Evolutionary conservation across 2,797 vertebrate genomes (phyloP).

Genomic region (Pampus argenteus): DNA sequence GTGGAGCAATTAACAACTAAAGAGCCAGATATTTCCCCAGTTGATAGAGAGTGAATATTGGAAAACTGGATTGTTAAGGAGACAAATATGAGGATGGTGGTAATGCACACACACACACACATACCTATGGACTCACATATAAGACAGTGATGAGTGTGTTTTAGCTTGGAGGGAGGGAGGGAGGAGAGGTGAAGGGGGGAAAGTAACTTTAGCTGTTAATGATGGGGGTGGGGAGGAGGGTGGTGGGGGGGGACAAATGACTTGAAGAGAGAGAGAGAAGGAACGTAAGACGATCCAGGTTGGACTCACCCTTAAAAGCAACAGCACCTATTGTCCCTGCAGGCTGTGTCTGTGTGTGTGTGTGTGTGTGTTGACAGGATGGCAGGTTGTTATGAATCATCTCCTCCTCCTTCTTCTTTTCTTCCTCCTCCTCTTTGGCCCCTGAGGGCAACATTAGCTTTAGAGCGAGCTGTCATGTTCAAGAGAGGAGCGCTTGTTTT

Average conservation of each 20-base stretch:
- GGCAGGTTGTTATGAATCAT: slow-evolving; percentile 74
- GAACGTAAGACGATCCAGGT: slow-evolving; percentile 81
- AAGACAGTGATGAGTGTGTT: slow-evolving; percentile 60
- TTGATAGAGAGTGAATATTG: too few species aligned
- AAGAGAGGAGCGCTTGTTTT: slow-evolving; percentile 80
- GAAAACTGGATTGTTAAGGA: too few species aligned
- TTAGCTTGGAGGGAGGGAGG: slow-evolving; percentile 41
- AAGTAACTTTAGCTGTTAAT: slow-evolving; percentile 81
- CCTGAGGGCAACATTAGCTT: slow-evolving; percentile 66
- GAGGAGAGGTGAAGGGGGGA: slow-evolving; percentile 22
- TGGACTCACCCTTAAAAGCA: slow-evolving; percentile 84
- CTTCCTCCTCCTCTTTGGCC: slow-evolving; percentile 22
- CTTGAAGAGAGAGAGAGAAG: slow-evolving; percentile 65
- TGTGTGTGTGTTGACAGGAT: slow-evolving; percentile 66
- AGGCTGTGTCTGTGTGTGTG: slow-evolving; percentile 54
- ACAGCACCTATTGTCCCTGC: slow-evolving; percentile 81
- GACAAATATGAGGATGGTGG: too few species aligned
- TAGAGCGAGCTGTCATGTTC: slow-evolving; percentile 76
- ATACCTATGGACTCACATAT: slow-evolving; percentile 19
- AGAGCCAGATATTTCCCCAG: too few species aligned
- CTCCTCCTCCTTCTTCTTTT: slow-evolving; percentile 34
- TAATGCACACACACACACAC: slow-evolving; percentile 2
- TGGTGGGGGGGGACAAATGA: slow-evolving; percentile 60
- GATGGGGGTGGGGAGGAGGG: slow-evolving; percentile 48
- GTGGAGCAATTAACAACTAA: too few species aligned